Percentiles rank a stretch among this genome's conserved stretches.
Conservation (phyloP, 2,888 invertebrate species). For the Cantharis nigra region DNA sequence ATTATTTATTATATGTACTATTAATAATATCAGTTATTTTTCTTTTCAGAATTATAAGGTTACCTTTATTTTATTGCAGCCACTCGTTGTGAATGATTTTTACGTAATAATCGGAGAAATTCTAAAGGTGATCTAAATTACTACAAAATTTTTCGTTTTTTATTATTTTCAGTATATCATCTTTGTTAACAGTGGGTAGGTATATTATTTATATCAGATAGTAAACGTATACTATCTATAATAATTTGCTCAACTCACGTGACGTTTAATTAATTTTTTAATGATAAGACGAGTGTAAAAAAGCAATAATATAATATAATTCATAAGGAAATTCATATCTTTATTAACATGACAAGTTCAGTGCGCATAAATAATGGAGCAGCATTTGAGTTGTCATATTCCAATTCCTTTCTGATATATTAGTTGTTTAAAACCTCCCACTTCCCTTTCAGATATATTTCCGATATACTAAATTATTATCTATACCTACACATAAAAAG, state of each 20-base stretch:
- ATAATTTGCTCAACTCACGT: conserved; percentile 15
- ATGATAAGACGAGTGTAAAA: conserved; percentile 15
- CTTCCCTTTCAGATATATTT: conserved; percentile 20
- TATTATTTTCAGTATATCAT: too few species aligned
- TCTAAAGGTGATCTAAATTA: neutral
- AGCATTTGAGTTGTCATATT: conserved; percentile 35
- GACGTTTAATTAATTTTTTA: conserved; percentile 20
- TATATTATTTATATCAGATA: neutral
- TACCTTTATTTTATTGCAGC: too few species aligned
- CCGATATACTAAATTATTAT: conserved; percentile 18
- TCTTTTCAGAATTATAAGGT: too few species aligned
- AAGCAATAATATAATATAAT: conserved; percentile 12
- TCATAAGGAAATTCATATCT: conserved; percentile 20
- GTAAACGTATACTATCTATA: neutral
- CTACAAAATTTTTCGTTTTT: neutral
- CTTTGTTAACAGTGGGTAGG: too few species aligned
- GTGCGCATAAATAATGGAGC: conserved; percentile 34
- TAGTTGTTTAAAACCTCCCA: conserved; percentile 27
- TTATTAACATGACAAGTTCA: conserved; percentile 28
- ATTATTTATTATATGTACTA: too few species aligned
- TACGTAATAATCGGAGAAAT: too few species aligned
- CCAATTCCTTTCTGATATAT: conserved; percentile 32
- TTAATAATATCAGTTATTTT: too few species aligned
- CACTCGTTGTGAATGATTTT: too few species aligned
- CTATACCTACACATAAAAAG: neutral